These are phyloP conservation scores for Poecile montanus DNA, from an alignment of 2,797 vertebrate genomes.

Conservation along the genomic window DNA sequence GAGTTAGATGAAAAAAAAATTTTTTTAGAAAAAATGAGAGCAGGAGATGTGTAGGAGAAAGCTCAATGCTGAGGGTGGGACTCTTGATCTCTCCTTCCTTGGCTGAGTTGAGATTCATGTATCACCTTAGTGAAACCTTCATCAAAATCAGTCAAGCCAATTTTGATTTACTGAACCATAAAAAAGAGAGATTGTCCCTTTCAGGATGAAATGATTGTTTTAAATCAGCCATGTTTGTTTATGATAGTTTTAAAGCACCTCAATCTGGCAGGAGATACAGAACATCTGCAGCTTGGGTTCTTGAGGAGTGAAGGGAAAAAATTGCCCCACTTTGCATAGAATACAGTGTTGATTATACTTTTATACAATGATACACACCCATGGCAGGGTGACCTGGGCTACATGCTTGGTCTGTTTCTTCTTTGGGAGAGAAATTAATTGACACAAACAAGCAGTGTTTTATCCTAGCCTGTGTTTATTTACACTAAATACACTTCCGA, in stretches of 20 bases:
- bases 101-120: not conserved
- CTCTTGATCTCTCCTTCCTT: not conserved
- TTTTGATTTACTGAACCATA: conserved; percentile 22
- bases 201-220: conserved; percentile 25
- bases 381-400: not conserved
- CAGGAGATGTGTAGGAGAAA: not conserved
- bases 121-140: not conserved
- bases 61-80: not conserved
- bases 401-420: not conserved
- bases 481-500: not conserved
- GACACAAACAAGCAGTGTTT: not conserved
- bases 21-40: not conserved
- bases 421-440: not conserved
- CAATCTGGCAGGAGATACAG: not conserved
- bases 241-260: conserved; percentile 39
- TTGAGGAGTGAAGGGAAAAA: conserved; percentile 3
- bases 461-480: not conserved
- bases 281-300: conserved; percentile 43
- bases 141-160: not conserved
- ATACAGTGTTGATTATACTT: not conserved
- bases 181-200: conserved; percentile 35
- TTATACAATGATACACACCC: not conserved
- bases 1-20: not conserved
- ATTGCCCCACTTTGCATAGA: conserved; percentile 30
- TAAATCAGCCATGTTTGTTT: conserved; percentile 41